Evolutionary conservation across 2,888 invertebrate species (phyloP).

Genomic region (Phaedon cochleariae): DNA sequence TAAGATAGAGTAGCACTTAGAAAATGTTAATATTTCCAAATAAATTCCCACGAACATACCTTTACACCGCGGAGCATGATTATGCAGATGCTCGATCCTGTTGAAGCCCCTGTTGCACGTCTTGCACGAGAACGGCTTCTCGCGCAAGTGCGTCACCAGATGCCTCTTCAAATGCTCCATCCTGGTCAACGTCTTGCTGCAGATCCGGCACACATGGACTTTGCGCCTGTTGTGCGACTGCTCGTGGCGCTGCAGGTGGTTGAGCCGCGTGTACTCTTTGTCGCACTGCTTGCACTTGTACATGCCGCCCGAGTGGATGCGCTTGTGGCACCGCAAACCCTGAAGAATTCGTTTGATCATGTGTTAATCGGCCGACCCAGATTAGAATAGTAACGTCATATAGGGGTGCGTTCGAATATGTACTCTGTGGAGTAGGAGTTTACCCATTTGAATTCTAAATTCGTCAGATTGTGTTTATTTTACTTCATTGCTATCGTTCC

Average conservation of each 20-base stretch:
- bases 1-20: no score
- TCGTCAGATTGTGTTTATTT: no score
- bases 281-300: slow-evolving; percentile 60
- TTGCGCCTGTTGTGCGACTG: slow-evolving; percentile 56
- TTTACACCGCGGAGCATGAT: slow-evolving; percentile 58
- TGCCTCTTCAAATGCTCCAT: slow-evolving; percentile 60
- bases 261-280: slow-evolving; percentile 57
- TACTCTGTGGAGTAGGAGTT: no score
- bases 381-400: background rate
- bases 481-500: no score
- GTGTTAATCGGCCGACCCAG: background rate
- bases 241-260: slow-evolving; percentile 59
- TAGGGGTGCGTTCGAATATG: no score
- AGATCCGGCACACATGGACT: slow-evolving; percentile 60
- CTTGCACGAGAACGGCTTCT: slow-evolving; percentile 59
- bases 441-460: no score
- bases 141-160: slow-evolving; percentile 59
- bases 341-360: background rate
- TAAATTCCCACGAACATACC: no score
- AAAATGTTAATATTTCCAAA: no score
- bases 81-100: slow-evolving; percentile 58
- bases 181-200: slow-evolving; percentile 59
- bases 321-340: slow-evolving; percentile 52
- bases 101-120: slow-evolving; percentile 61
- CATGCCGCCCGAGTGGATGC: slow-evolving; percentile 55